Base-by-base conservation (phyloP, 2,113 vertebrate species). In the Oreochromis spilurus region DNA sequence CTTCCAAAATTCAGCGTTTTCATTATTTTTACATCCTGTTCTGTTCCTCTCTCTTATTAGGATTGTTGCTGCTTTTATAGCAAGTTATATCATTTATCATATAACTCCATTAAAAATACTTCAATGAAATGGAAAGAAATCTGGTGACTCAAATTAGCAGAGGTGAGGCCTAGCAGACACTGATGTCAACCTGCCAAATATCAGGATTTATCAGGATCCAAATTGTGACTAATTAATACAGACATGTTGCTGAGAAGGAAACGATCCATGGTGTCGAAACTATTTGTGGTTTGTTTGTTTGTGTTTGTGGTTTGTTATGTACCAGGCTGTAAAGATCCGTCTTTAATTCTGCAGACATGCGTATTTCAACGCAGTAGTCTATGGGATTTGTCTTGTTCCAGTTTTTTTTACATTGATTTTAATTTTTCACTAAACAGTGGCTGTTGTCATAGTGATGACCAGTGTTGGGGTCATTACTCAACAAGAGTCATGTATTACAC, bases 321-420 rank as follows among this genome's bases (percentile, higher is more conserved):
- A 72, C 67, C 65, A 72, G n/a, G 38, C 38, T 72, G 38, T 26
- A 4, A 45, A 45, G 8, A 72, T 17, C 7, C 4, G 8, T 19
- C 19, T 19, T 7, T 52, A 19, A 52, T 52, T 4, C 24, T 70
- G 38, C 21, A 45, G 21, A 72, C 13, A 16, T 11, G 3, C 6
- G 9, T 5, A n/a, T 0, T 70, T 70, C 3, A 21, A 43, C n/a
- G 3, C 3, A 0, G 12, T 13, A 43, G 7, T 72, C 13, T 1
- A 17, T 52, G 13, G 21, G 38, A 72, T 45, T 72, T 43, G n/a
- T 70, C 38, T 72, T 45, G 67, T 45, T 72, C 38, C 13, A 17
- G 1, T 72, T 43, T 72, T 17, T 8, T 8, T 43, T 45, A 1
- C 21, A 45, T 24, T 9, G 12, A 45, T 26, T 4, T 0, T 19